Base-by-base conservation (phyloP, 1,140 invertebrate species). In the Bicyclus anynana region DNA sequence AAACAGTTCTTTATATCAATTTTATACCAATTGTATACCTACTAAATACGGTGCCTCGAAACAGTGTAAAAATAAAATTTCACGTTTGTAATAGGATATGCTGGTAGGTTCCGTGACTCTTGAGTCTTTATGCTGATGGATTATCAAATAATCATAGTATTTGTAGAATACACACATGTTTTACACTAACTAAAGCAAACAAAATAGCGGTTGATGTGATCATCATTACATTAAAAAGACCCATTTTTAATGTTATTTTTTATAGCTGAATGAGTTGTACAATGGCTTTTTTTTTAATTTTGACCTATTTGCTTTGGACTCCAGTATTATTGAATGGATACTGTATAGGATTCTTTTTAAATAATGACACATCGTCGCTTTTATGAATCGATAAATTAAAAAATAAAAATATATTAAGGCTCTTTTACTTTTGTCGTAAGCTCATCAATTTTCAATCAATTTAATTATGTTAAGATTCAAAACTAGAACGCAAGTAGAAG, bases 1-100 rank as follows among this genome's bases (percentile, higher is more conserved):
- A 89, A 89, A 90, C 84, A 87, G 80, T 82, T 85, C 70, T 85
- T 84, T 85, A 74, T 77, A 77, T 73, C 68, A 67, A 74, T 74
- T 82, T 80, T 69, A 75, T 74, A 75, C 73, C 83, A 74, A 79
- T 82, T 82, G 71, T 78, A 81, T 80, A 83, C 64, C 69, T 75
- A 79, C 70, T 74, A 69, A 78, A 76, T 72, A 79, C 65, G 63
- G 82, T 87, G 82, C 84, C 64, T 73, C 72, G 69, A 80, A 70
- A 77, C 70, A 66, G 77, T 83, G 80, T 75, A 84, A 83, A 85
- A 87, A 84, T 81, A 83, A 72, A 76, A 44, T 65, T 80, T 78
- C 74, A 69, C 69, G 62, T 72, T 62, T 72, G 67, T 61, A 65
- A 63, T 58, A 61, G 55, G 69, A 75, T 76, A 77, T 74, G 73